Evolutionary conservation across 2,888 invertebrate species (phyloP).

Genomic region (Stramonita haemastoma): DNA sequence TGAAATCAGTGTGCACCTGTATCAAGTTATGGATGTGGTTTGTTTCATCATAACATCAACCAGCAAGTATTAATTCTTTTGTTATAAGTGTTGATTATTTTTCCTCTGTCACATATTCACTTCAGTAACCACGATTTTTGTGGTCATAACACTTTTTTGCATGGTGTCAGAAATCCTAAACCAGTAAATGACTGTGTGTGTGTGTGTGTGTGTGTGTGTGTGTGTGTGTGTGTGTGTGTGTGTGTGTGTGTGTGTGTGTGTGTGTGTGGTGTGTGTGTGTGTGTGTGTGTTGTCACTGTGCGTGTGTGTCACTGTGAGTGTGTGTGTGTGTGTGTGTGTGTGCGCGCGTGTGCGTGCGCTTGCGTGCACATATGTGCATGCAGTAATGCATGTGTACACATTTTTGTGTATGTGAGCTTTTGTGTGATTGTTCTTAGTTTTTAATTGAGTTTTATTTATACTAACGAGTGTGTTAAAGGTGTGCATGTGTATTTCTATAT

Average conservation of each 20-base stretch:
- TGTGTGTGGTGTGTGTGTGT: not conserved
- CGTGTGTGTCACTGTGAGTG: slow-evolving; percentile 33
- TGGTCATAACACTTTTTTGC: no score
- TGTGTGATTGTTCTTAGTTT: not conserved
- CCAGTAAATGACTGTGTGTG: no score
- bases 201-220: not conserved
- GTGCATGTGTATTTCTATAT: no score
- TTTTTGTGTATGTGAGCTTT: not conserved
- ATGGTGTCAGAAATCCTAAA: no score
- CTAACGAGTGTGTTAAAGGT: not conserved
- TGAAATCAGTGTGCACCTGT: no score
- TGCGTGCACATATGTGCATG: not conserved
- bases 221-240: not conserved
- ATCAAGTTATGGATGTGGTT: no score
- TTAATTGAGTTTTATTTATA: not conserved
- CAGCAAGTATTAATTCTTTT: not conserved
- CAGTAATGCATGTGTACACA: not conserved
- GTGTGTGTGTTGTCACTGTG: not conserved
- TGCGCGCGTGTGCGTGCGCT: not conserved
- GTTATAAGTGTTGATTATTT: no score
- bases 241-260: slow-evolving; percentile 7
- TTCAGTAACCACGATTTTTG: no score
- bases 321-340: slow-evolving; percentile 31
- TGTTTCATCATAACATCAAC: no score
- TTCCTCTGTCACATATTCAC: no score